phyloP scores from a whole-genome alignment of 30 jellyfish, hydroid and myxozoan genomes.

The Turritopsis dohrnii region DNA sequence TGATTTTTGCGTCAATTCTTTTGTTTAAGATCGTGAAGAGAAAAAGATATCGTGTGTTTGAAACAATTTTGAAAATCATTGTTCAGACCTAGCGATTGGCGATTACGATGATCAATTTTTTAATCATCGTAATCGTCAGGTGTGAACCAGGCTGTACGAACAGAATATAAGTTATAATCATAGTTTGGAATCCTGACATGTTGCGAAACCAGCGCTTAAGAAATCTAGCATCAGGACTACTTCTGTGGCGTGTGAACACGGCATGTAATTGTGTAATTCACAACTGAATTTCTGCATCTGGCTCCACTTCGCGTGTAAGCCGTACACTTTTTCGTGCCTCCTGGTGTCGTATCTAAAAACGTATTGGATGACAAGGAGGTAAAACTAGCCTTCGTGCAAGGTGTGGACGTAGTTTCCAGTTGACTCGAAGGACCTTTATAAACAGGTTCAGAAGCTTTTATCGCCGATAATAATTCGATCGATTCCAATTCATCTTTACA shows the following conservation, averaged over 20 bases:
- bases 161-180: no score
- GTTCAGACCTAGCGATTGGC: no score
- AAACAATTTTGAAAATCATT: no score
- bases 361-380: not conserved
- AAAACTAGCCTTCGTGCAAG: not conserved
- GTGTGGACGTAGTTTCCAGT: slow-evolving; percentile 11
- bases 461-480: not conserved
- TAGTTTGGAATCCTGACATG: no score
- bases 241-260: slow-evolving; percentile 28
- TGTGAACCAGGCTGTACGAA: no score
- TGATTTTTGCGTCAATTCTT: no score
- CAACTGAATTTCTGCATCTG: slow-evolving; percentile 24
- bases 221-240: not conserved
- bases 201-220: not conserved
- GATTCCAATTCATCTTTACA: not conserved
- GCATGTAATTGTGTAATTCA: not conserved
- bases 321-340: slow-evolving; percentile 22
- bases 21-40: no score
- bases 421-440: not conserved
- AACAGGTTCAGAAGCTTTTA: not conserved
- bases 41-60: no score
- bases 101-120: no score
- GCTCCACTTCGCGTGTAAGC: slow-evolving; percentile 23
- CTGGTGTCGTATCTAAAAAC: slow-evolving; percentile 15
- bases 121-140: no score